These are phyloP conservation scores for Probaryconus sp. DNA, from an alignment of 1,140 invertebrate genomes.

Conservation along the genomic window DNA sequence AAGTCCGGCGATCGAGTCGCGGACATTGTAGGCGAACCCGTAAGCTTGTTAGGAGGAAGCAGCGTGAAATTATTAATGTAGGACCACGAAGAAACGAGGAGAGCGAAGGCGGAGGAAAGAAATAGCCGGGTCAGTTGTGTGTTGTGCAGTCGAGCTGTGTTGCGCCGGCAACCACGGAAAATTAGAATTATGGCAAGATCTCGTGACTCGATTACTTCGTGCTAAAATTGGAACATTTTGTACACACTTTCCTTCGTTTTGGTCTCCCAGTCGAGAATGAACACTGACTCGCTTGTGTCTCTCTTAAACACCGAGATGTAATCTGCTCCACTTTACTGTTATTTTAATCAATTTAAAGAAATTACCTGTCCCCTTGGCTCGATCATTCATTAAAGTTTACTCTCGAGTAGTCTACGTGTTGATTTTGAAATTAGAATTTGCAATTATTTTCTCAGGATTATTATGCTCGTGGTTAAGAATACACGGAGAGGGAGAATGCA, in stretches of 20 bases:
- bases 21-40: conserved; percentile 1
- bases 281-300: no score
- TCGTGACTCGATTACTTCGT: conserved; percentile 49
- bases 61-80: conserved; percentile 42
- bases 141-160: not conserved
- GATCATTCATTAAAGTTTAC: no score
- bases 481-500: no score
- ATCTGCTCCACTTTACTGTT: no score
- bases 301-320: not conserved
- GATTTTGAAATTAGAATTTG: no score
- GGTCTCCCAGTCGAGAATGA: no score
- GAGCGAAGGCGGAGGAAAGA: not conserved
- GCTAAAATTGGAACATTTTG: conserved; percentile 49
- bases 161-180: conserved; percentile 12
- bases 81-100: not conserved
- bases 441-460: no score
- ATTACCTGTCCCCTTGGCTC: no score
- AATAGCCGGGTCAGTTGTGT: conserved; percentile 3
- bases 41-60: conserved; percentile 28
- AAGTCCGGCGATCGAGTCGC: conserved; percentile 10
- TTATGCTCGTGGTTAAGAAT: no score
- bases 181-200: conserved; percentile 53
- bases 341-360: no score
- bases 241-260: conserved; percentile 5
- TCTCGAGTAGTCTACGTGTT: no score